Base-by-base conservation (phyloP, 2,888 invertebrate species). In the Spatulosminthurus flaviceps region DNA sequence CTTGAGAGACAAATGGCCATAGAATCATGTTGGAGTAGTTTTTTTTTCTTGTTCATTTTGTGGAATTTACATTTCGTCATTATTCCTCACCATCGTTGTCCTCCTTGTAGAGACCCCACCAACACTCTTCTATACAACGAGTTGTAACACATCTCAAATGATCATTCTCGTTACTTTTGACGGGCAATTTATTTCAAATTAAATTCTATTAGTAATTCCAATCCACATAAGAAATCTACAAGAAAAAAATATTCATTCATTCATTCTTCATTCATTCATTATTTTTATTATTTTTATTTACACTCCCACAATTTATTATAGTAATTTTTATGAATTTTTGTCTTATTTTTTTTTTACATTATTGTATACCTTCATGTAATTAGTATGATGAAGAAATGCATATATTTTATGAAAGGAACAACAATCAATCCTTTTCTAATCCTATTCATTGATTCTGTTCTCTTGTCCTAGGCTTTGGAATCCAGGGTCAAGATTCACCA, bases 381-480 rank as follows among this genome's bases (percentile, higher is more conserved):
- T 41, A 41, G 7, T 9, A 9, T 41, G 13, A 9, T 9, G 7
- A 41, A 13, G n/a, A 51, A 51, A 51, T 11, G 51, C n/a, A n/a
- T n/a, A n/a, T n/a, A 51, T 2, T 51, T 2, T 51, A 51, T 51
- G 51, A 51, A n/a, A 19, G n/a, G 19, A 51, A 16, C 9, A n/a
- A 51, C 19, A 19, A n/a, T 13, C 51, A 51, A 51, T 51, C 51
- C 51, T 51, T 51, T 51, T 51, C 51, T 51, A 51, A 51, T 64
- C 64, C 29, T n/a, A n/a, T n/a, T 75, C 34, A 60, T 64, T 64
- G 41, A 75, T 75, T 75, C 64, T 73, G 29, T 75, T 75, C 21
- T 75, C 51, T 51, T 75, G 41, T 72, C 24, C 22, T 75, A 75
- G 75, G 75, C 61, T 75, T 67, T 75, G 75, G 75, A 75, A 64